These are phyloP conservation scores for Drosophila arizonae DNA, from an alignment of 1,140 invertebrate species.

Conservation along the genomic window DNA sequence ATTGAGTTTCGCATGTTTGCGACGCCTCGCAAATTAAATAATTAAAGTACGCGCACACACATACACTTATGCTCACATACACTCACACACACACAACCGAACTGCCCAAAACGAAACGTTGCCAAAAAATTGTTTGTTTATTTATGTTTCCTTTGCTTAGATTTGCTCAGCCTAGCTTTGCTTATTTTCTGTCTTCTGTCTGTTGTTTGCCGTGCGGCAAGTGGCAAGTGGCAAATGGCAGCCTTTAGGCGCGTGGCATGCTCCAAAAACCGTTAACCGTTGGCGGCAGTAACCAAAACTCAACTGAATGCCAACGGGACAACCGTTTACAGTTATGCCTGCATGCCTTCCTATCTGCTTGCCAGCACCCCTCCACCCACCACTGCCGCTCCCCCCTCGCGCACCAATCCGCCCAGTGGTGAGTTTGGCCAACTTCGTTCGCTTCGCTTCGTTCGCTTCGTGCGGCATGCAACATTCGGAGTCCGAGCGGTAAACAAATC, in stretches of 20 bases:
- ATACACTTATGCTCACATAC: not conserved
- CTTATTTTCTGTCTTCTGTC: not conserved
- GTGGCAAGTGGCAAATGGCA: not conserved
- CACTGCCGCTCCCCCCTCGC: not conserved
- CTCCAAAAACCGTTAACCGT: constrained; percentile 55
- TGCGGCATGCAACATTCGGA: constrained; percentile 49
- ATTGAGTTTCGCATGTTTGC: constrained; percentile 17
- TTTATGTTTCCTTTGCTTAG: constrained; percentile 22
- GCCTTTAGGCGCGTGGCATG: constrained; percentile 42
- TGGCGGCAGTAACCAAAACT: constrained; percentile 77
- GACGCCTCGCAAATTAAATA: constrained; percentile 17
- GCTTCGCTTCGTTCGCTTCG: constrained; percentile 5
- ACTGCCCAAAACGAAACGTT: not conserved
- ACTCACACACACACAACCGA: not conserved
- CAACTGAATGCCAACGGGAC: constrained; percentile 60
- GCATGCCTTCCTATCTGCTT: constrained; percentile 10
- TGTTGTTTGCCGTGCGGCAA: constrained; percentile 16
- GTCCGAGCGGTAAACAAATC: constrained; percentile 51
- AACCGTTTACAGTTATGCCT: constrained; percentile 45
- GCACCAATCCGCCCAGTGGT: constrained; percentile 42
- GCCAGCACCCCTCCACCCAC: constrained; percentile 4
- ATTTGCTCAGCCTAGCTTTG: not conserved
- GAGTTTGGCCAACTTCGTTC: constrained; percentile 41
- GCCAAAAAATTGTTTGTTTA: constrained; percentile 35
- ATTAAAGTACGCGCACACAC: constrained; percentile 3